Conservation (phyloP, 2,888 invertebrate genomes). For the Coleophora deauratella region DNA sequence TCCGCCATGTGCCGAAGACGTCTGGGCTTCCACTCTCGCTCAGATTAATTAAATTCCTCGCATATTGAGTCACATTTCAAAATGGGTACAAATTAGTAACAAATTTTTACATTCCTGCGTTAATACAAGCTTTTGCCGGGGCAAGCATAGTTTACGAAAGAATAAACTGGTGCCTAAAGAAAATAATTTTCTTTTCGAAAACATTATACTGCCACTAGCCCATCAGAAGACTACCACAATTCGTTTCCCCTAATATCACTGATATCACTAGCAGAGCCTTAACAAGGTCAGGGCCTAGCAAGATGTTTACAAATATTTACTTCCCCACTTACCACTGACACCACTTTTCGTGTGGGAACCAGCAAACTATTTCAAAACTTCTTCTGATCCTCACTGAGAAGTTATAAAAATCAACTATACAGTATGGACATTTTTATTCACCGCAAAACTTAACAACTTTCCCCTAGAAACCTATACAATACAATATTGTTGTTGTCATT, state of each 20-base stretch:
- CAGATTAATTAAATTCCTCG: conserved; percentile 55
- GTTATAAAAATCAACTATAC: no score
- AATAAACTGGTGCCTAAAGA: not conserved
- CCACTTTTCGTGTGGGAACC: conserved; percentile 63
- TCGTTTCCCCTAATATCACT: no score
- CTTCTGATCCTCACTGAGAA: conserved; percentile 1
- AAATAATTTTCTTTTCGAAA: no score
- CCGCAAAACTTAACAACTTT: no score
- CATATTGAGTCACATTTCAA: conserved; percentile 38
- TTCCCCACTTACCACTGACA: conserved; percentile 54
- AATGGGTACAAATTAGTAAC: conserved; percentile 14
- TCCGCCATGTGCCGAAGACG: conserved; percentile 59
- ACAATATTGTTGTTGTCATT: no score
- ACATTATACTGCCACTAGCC: no score
- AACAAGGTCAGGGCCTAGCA: conserved; percentile 46
- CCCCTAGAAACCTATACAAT: no score
- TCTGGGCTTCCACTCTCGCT: conserved; percentile 48
- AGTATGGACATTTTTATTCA: not conserved
- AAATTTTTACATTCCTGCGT: no score
- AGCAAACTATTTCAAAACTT: conserved; percentile 9
- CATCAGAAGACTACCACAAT: no score
- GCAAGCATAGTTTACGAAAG: not conserved
- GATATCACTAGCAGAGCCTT: no score
- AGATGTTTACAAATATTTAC: conserved; percentile 64
- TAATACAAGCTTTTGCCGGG: not conserved